A percentile compares a stretch with the other conserved stretches of the same genome.
These are phyloP conservation scores for Urocitellus parryii DNA, from an alignment of 2,113 vertebrate species.

Conservation along the genomic window DNA sequence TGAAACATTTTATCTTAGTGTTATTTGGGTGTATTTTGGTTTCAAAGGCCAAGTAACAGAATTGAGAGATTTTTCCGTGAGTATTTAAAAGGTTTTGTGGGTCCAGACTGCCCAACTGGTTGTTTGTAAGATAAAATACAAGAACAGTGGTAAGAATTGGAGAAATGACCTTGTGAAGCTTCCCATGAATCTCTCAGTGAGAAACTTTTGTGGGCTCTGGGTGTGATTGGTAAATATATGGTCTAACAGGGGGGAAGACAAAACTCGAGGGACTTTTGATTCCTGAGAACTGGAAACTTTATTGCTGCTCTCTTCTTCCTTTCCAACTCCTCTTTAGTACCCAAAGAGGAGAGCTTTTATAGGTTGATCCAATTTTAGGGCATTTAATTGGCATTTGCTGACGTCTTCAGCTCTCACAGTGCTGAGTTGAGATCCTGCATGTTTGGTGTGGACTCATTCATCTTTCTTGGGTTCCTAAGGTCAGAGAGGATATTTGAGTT, in stretches of 20 bases:
- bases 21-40: neutral
- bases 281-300: neutral
- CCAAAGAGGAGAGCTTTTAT: neutral
- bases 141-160: neutral
- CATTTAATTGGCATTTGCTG: neutral
- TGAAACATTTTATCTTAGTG: neutral
- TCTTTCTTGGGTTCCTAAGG: neutral
- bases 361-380: neutral
- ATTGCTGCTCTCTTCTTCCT: neutral
- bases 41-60: neutral
- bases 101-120: neutral
- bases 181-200: accelerated
- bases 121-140: neutral
- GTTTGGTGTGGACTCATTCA: neutral
- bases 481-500: neutral
- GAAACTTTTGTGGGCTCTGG: neutral
- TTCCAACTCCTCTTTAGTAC: neutral
- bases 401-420: neutral
- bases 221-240: neutral
- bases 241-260: neutral
- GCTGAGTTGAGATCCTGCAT: neutral
- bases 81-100: neutral
- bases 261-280: neutral
- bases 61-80: neutral
- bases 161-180: neutral